Percentiles rank a stretch among this genome's conserved stretches.
phyloP scores from a whole-genome alignment of 2,113 vertebrate genomes.

The Semnornis frantzii region DNA sequence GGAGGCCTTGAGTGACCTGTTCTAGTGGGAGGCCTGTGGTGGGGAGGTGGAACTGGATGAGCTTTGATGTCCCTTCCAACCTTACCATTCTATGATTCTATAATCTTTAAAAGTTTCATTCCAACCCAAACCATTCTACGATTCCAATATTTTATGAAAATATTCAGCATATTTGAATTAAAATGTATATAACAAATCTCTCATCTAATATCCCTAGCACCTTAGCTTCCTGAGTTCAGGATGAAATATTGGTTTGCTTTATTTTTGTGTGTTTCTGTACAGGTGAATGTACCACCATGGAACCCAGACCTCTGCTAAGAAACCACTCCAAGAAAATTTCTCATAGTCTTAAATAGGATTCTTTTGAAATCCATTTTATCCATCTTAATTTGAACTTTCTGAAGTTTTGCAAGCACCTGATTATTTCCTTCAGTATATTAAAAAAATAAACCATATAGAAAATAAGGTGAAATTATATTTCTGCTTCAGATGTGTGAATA shows the following conservation, averaged over 20 bases:
- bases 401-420: neutral
- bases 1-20: no score
- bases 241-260: neutral
- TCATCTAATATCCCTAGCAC: neutral
- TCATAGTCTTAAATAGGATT: neutral
- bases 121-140: neutral
- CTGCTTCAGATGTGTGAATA: slow-evolving; percentile 6
- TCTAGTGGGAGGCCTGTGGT: no score
- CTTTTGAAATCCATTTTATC: neutral
- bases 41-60: no score
- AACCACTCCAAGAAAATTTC: neutral
- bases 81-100: no score
- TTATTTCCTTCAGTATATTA: neutral
- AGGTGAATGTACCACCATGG: neutral
- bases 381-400: neutral
- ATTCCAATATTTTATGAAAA: neutral
- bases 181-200: neutral
- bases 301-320: neutral
- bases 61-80: no score
- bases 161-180: neutral
- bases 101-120: neutral
- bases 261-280: neutral
- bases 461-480: neutral
- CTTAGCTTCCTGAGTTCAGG: neutral
- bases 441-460: neutral